These are phyloP conservation scores for Neopipo cinnamomea DNA, from an alignment of 2,113 vertebrate genomes.

Conservation along the genomic window DNA sequence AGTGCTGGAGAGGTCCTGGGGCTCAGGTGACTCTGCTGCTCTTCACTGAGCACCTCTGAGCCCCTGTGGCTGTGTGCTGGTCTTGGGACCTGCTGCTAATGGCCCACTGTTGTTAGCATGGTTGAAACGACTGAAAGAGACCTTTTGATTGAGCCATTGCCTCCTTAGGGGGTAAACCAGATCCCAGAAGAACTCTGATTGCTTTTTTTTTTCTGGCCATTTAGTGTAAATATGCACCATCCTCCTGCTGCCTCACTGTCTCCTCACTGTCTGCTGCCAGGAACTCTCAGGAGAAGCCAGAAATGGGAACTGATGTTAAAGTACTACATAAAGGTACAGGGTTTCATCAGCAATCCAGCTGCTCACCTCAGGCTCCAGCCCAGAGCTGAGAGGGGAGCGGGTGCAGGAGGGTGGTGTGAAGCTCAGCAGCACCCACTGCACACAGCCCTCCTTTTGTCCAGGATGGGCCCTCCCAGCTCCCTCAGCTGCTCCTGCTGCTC, in stretches of 20 bases:
- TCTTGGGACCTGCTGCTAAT: neutral
- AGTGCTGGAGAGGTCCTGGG: neutral
- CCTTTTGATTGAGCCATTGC: neutral
- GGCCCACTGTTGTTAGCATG: neutral
- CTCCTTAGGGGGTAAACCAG: neutral
- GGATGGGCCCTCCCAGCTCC: neutral
- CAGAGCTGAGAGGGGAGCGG: neutral
- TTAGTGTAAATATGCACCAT: neutral
- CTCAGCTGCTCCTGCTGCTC: fast-evolving
- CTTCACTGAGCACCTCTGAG: neutral
- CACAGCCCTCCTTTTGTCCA: neutral
- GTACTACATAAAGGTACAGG: neutral
- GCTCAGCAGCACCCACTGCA: neutral
- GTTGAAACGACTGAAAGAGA: neutral
- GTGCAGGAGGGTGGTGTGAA: neutral
- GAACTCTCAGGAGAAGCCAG: neutral
- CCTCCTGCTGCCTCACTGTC: too few species aligned
- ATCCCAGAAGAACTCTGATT: neutral
- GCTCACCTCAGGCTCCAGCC: neutral
- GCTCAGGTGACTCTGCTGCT: neutral
- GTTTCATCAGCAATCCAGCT: neutral
- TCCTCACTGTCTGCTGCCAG: neutral
- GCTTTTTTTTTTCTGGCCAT: neutral
- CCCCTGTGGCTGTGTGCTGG: neutral
- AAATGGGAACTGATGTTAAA: neutral